Conservation (phyloP, 2,113 vertebrate species). For the Zootoca vivipara region DNA sequence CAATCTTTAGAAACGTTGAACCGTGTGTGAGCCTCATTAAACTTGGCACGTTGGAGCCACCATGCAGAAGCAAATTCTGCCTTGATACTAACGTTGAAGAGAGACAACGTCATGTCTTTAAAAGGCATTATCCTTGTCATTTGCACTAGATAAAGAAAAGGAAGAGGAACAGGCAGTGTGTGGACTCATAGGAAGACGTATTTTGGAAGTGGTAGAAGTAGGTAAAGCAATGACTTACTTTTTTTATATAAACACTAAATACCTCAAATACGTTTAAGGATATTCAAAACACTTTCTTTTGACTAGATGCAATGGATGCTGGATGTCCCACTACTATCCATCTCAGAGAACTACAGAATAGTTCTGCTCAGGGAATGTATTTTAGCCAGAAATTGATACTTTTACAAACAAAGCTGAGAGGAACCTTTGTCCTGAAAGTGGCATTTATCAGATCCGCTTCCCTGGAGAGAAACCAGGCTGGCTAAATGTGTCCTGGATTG, state of each 20-base stretch:
- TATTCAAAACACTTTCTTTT: background rate
- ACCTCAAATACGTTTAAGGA: background rate
- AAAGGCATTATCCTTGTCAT: background rate
- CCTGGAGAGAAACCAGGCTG: background rate
- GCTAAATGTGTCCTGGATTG: background rate
- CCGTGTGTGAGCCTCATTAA: background rate
- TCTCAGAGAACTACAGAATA: background rate
- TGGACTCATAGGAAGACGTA: background rate
- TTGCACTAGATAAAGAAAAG: background rate
- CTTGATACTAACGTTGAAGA: background rate
- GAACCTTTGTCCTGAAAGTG: background rate
- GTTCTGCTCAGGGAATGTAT: background rate
- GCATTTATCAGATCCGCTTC: background rate
- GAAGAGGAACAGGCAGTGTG: background rate
- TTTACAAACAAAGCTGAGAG: background rate
- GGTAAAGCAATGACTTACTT: background rate
- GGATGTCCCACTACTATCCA: background rate
- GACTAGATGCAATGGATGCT: background rate
- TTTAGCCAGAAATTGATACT: background rate
- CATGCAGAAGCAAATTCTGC: background rate
- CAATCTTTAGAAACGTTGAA: background rate
- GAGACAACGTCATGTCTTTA: background rate
- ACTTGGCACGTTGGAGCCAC: background rate
- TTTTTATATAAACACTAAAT: background rate
- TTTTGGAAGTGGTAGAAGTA: background rate